Evolutionary conservation across 2,888 invertebrate species (phyloP), one percentile per base, ranked within the genome.

Genomic region (Allygus modestus): DNA sequence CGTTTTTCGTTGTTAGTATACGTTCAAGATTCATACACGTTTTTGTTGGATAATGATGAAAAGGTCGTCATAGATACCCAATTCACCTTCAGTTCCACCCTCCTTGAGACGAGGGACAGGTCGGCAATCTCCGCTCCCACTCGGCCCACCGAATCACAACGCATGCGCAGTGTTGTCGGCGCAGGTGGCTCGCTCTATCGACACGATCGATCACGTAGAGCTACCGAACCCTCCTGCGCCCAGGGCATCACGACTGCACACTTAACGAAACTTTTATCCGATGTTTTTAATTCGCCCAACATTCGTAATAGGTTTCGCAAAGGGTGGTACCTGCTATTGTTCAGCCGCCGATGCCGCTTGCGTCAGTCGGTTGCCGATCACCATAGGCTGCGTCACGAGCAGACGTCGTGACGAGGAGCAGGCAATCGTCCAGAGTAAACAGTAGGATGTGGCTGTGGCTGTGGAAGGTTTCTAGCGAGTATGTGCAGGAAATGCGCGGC

Each of bases 271-370:
- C 26, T 75, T n/a, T n/a, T 75, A 75, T 43, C 73, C 43, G 33
- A 12, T 15, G 73, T 43, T 43, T 69, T 41, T 75, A 75, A 75
- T 69, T 69, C 69, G 69, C 1, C 33, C 69, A 23, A 75, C 41
- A 75, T 75, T 43, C 23, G 73, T 75, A 75, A 75, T 75, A 75
- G 73, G 73, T 75, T 75, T 75, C 73, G 73, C 73, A 75, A 75
- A 75, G 73, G 73, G 73, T 43, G 73, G 73, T 20, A 37, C 73
- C 73, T 43, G 73, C 73, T 43, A 75, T 75, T 75, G 73, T 75
- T 41, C 41, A 15, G 28, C 69, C 31, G 69, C 33, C 7, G 31
- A 33, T 33, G 33, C 2, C 5, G 17, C 33, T 69, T 69, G 69
- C 69, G 33, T 31, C 31, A 33, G 15, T 4, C 69, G 37, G 69